Percentiles rank a stretch among this genome's conserved stretches.
These are phyloP conservation scores for Caenorhabditis sp. DNA, from an alignment of 2,888 invertebrate species.

Conservation along the genomic window DNA sequence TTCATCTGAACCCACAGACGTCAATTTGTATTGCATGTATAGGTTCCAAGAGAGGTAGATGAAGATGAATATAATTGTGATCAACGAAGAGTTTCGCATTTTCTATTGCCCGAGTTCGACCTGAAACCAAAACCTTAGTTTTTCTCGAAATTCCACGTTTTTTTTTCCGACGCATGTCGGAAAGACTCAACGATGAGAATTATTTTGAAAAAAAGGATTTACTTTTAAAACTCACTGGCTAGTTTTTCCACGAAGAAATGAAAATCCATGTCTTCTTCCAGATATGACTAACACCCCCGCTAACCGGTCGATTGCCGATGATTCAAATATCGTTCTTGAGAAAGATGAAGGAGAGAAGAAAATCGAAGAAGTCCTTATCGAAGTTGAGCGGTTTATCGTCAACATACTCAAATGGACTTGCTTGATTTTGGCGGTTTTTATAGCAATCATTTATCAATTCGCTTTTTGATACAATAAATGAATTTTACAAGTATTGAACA, in stretches of 20 bases:
- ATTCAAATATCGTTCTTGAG: conserved; percentile 25
- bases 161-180: neutral
- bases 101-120: neutral
- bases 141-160: neutral
- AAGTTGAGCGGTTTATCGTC: conserved; percentile 37
- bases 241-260: neutral
- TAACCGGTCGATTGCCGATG: conserved; percentile 28
- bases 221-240: neutral
- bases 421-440: conserved; percentile 11
- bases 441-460: conserved; percentile 27
- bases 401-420: conserved; percentile 36
- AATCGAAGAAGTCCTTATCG: conserved; percentile 45
- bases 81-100: neutral
- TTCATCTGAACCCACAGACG: neutral
- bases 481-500: neutral
- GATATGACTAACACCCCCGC: conserved; percentile 4
- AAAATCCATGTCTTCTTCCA: neutral
- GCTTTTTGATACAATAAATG: neutral
- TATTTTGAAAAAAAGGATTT: too few species aligned
- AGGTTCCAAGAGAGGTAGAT: conserved; percentile 6
- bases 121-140: neutral
- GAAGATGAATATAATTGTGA: conserved; percentile 16
- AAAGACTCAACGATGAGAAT: neutral
- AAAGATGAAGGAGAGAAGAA: conserved; percentile 43
- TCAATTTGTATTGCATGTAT: neutral